Evolutionary conservation across 2,113 vertebrate genomes (phyloP), one percentile per base, ranked within the genome.

Genomic region (Rattus rattus): DNA sequence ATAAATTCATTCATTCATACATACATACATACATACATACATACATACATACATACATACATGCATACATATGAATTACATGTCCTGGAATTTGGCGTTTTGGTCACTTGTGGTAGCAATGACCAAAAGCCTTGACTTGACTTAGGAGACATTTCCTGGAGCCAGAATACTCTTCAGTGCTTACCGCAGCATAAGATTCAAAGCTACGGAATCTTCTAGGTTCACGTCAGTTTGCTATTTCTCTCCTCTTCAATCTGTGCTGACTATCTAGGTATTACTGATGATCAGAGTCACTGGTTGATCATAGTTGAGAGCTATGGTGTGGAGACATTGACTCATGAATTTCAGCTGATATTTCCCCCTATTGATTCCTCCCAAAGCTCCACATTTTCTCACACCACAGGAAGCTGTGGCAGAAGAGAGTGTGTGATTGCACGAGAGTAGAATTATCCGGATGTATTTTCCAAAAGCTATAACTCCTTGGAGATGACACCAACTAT

Each of bases 41-140:
- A 43, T 16, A 70, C 24, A n/a, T 19, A 70, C 24, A n/a, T 19
- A 70, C 19, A 69, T 14, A 69, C 7, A 69, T 16, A 16, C 28
- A 67, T 28, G 5, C 3, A 63, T 63, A 26, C 26, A 26, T 24
- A 67, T 2, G 30, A 30, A 28, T 67, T 67, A n/a, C 39, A 28
- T 39, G 7, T 65, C 33, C 39, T 33, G 14, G 4, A 56, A 16
- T 36, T 75, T 13, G 3, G 19, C 81, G 13, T 43, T 76, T 75
- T 12, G 2, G 5, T 36, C 39, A 39, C 1, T 49, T 67, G 0
- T n/a, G 16, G 11, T 87, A 26, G 3, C 3, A 5, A 73, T 0
- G 10, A 39, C n/a, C n/a, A 86, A 72, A 72, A 36, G 9, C 39
- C 22, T n/a, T 33, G 17, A 90, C 10, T 70, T n/a, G 36, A 90